A percentile compares a stretch with the other conserved stretches of the same genome.
Conservation (phyloP, 2,113 vertebrate genomes). For the Tetrax tetrax region DNA sequence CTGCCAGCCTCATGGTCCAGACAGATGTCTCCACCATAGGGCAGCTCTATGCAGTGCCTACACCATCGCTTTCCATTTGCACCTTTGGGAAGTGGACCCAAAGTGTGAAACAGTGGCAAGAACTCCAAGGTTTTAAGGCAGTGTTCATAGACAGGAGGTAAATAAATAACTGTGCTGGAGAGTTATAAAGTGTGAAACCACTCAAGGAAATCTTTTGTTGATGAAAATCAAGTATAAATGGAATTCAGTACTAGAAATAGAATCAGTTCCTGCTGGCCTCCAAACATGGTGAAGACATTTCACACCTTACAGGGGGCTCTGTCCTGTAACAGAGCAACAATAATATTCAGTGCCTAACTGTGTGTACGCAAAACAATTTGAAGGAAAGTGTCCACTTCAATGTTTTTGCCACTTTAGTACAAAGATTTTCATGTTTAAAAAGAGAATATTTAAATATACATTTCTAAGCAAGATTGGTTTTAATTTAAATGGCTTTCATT, state of each 20-base stretch:
- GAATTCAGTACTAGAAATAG: not conserved
- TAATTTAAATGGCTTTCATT: not conserved
- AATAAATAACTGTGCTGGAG: not conserved
- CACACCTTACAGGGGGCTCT: not conserved
- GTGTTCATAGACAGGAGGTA: not conserved
- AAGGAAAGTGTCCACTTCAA: not conserved
- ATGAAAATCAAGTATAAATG: not conserved
- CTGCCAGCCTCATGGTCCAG: not conserved
- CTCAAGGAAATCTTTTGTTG: not conserved
- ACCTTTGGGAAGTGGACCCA: not conserved
- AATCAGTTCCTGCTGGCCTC: not conserved
- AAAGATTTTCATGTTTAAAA: not conserved
- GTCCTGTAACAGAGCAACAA: not conserved
- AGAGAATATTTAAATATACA: not conserved
- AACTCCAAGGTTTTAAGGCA: not conserved
- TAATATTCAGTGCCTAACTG: not conserved
- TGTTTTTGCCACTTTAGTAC: not conserved
- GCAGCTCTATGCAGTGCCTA: not conserved
- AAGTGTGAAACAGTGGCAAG: not conserved
- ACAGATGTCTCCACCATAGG: not conserved
- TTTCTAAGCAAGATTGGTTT: not conserved
- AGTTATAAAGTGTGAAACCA: not conserved
- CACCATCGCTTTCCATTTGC: not conserved
- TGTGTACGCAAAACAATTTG: not conserved
- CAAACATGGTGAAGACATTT: not conserved